Evolutionary conservation across 2,888 invertebrate species (phyloP).

Genomic region (Acanthosepion esculentum): DNA sequence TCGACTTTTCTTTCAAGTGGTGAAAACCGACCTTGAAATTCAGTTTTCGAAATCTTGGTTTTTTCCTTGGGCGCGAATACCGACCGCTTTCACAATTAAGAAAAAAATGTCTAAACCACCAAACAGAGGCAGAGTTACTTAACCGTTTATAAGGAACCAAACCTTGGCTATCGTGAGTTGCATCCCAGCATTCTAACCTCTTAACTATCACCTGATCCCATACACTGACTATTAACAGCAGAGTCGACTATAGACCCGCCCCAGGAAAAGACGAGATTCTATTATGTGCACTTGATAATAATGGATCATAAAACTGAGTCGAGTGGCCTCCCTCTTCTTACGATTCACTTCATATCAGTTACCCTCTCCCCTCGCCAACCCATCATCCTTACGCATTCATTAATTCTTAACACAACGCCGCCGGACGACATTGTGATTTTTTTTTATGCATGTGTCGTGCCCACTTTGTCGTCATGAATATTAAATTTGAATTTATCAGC

Average conservation of each 20-base stretch:
- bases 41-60: not conserved
- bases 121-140: too few relatives aligned
- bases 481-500: not conserved
- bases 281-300: not conserved
- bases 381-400: not conserved
- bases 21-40: not conserved
- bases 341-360: not conserved
- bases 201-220: not conserved
- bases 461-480: not conserved
- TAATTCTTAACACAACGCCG: not conserved
- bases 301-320: not conserved
- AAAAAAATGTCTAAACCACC: too few relatives aligned
- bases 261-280: not conserved
- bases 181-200: not conserved
- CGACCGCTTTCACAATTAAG: too few relatives aligned
- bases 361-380: not conserved
- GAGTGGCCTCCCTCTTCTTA: not conserved
- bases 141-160: not conserved
- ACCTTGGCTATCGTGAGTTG: not conserved
- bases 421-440: not conserved
- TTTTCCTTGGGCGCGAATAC: not conserved
- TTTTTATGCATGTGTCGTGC: not conserved
- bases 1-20: not conserved
- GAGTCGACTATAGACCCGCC: not conserved
- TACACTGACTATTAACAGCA: not conserved